These are phyloP conservation scores for Stegostoma tigrinum DNA, from an alignment of 2,113 vertebrate genomes.

Conservation along the genomic window DNA sequence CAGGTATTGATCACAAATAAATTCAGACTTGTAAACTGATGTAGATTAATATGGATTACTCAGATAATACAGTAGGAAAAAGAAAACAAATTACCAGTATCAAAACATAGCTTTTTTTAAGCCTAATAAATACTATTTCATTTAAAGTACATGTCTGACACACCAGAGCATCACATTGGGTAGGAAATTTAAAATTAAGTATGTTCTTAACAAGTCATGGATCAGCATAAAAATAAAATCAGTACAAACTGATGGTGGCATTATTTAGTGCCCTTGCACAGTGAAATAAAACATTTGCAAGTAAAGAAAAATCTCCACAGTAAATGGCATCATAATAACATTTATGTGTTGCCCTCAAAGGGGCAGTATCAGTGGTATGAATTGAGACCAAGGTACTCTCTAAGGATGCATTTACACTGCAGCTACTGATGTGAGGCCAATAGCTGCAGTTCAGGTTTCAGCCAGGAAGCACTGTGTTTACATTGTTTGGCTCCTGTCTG, in stretches of 20 bases:
- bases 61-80: neutral
- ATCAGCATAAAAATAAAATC: neutral
- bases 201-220: neutral
- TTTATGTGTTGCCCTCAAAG: conserved; percentile 24
- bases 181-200: neutral
- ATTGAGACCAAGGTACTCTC: neutral
- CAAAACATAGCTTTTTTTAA: neutral
- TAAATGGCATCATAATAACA: conserved; percentile 12
- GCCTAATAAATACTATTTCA: neutral
- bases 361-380: conserved; percentile 12
- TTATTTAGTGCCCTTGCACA: neutral
- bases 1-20: neutral
- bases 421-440: neutral
- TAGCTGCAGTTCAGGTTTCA: neutral
- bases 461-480: conserved; percentile 28
- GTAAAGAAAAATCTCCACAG: conserved; percentile 2
- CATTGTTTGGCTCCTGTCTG: conserved; percentile 30
- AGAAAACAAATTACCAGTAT: neutral
- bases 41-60: neutral
- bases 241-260: neutral
- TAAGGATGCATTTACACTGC: conserved; percentile 11
- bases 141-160: neutral
- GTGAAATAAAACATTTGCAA: neutral
- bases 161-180: neutral
- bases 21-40: neutral